Percentiles rank a stretch among this genome's conserved stretches.
Conservation (phyloP, 2,113 vertebrate genomes). For the Electrona antarctica region DNA sequence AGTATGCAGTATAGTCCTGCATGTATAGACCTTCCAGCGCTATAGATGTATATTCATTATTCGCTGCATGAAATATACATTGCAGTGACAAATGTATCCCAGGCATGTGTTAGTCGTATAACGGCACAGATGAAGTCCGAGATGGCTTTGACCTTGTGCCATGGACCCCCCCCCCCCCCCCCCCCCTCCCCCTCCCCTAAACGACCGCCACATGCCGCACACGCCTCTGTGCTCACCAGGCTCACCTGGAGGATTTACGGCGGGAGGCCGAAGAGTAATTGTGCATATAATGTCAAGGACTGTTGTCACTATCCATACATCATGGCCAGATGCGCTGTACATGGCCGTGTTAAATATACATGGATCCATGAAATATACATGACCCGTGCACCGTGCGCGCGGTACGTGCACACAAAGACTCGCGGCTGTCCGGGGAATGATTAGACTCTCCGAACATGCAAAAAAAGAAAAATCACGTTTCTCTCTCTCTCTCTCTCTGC, state of each 20-base stretch:
- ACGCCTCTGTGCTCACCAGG: slow-evolving; percentile 44
- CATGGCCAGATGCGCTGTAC: slow-evolving; percentile 66
- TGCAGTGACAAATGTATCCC: slow-evolving; percentile 67
- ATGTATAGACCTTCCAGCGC: too few species aligned
- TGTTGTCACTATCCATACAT: slow-evolving; percentile 72
- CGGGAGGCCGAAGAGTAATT: slow-evolving; percentile 64
- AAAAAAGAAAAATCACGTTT: slow-evolving; percentile 21
- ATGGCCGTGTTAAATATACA: slow-evolving; percentile 70
- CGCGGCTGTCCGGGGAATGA: slow-evolving; percentile 31
- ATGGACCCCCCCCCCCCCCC: slow-evolving; percentile 26
- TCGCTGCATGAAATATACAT: slow-evolving; percentile 57
- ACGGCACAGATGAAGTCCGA: slow-evolving; percentile 59
- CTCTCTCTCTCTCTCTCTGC: background rate
- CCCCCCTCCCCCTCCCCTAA: slow-evolving; percentile 18
- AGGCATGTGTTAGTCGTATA: slow-evolving; percentile 57
- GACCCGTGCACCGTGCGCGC: slow-evolving; percentile 3
- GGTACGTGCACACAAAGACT: slow-evolving; percentile 42
- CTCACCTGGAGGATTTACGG: slow-evolving; percentile 61
- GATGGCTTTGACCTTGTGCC: slow-evolving; percentile 69
- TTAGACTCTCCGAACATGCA: slow-evolving; percentile 15
- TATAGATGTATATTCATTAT: slow-evolving; percentile 26
- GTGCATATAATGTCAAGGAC: slow-evolving; percentile 71
- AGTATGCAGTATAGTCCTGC: background rate
- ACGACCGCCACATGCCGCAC: background rate
- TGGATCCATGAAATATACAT: slow-evolving; percentile 71